Percentiles rank a stretch among this genome's conserved stretches.
These are phyloP conservation scores for Ancistrus triradiatus DNA, from an alignment of 2,113 vertebrate species.

Conservation along the genomic window DNA sequence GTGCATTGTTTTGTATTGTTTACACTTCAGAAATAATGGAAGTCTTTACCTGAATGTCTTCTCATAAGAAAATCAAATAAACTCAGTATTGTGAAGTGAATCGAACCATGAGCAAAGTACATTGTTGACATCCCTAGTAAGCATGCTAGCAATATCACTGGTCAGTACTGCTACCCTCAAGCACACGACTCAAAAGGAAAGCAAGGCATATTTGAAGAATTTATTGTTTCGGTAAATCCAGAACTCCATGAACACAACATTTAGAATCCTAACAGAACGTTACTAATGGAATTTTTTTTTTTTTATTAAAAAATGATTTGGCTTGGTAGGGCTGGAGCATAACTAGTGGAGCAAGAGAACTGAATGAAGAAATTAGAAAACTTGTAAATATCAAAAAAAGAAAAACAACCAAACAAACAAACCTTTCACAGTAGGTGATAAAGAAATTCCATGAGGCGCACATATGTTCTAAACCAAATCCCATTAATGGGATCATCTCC, in stretches of 20 bases:
- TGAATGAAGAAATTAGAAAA: slow-evolving; percentile 51
- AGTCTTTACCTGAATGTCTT: no score
- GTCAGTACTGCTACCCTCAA: no score
- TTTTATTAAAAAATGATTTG: slow-evolving; percentile 30
- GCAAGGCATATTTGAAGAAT: slow-evolving; percentile 50
- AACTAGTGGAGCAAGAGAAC: neutral
- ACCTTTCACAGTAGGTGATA: slow-evolving; percentile 62
- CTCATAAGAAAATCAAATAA: no score
- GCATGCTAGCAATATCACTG: no score
- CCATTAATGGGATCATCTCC: slow-evolving; percentile 40
- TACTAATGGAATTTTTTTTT: slow-evolving; percentile 40
- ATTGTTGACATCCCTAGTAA: no score
- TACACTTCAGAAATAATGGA: no score
- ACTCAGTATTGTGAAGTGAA: no score
- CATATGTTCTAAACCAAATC: slow-evolving; percentile 48
- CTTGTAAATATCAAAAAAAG: slow-evolving; percentile 26
- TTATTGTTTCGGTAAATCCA: slow-evolving; percentile 63
- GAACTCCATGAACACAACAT: slow-evolving; percentile 60
- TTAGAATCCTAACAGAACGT: slow-evolving; percentile 56
- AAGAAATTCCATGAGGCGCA: slow-evolving; percentile 46
- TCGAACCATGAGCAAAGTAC: no score
- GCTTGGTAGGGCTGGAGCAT: neutral
- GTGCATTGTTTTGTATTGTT: no score
- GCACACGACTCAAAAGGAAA: no score
- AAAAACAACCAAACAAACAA: slow-evolving; percentile 44